Evolutionary conservation across 2,888 invertebrate genomes (phyloP).

Genomic region (Ophraella communa): DNA sequence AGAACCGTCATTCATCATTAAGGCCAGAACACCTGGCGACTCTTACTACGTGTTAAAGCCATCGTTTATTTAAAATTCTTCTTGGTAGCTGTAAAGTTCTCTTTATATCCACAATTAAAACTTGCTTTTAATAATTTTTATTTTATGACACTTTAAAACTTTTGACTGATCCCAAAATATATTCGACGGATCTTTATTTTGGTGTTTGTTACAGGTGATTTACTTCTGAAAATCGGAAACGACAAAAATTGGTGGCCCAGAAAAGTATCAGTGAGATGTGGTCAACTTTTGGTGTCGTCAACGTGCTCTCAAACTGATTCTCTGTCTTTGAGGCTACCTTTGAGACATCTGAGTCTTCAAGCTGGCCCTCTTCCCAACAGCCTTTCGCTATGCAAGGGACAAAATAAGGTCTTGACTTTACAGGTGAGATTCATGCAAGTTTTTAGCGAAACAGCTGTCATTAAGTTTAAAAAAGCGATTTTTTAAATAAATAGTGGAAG

Average conservation of each 20-base stretch:
- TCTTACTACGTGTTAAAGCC: neutral
- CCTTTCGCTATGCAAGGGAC: constrained; percentile 55
- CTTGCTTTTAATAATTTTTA: constrained; percentile 1
- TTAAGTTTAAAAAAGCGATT: too few species aligned
- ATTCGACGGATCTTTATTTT: too few species aligned
- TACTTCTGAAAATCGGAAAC: constrained; percentile 54
- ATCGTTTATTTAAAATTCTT: neutral
- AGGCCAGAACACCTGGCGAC: neutral
- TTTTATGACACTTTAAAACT: too few species aligned
- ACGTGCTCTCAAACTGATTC: constrained; percentile 33
- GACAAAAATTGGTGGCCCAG: constrained; percentile 64
- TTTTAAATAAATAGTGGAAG: too few species aligned
- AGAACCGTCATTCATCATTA: neutral
- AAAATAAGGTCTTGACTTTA: constrained; percentile 55
- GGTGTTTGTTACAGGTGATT: constrained; percentile 53
- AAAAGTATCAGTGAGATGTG: constrained; percentile 66
- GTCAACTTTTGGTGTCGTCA: constrained; percentile 60
- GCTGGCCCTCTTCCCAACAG: constrained; percentile 57
- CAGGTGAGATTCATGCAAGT: constrained; percentile 49
- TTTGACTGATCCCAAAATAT: too few species aligned
- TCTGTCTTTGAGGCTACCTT: constrained; percentile 50
- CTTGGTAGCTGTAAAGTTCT: too few species aligned
- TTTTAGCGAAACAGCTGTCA: too few species aligned
- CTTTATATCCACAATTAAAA: too few species aligned
- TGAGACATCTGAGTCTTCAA: constrained; percentile 57